phyloP scores from a whole-genome alignment of 2,888 invertebrate species.

The Cosmopolites sordidus region DNA sequence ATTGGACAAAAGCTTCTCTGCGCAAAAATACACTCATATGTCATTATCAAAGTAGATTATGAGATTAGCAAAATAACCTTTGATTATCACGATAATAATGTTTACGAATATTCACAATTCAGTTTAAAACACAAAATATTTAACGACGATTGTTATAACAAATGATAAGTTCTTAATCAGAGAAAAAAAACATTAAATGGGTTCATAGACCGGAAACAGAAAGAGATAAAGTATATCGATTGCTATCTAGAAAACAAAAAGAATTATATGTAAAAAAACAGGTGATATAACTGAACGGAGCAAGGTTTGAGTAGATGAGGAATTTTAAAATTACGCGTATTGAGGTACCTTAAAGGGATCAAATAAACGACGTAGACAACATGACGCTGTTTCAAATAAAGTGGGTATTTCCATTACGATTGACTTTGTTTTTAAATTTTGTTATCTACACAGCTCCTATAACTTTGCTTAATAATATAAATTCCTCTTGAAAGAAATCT shows the following conservation, averaged over 20 bases:
- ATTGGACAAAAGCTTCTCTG: too few species aligned
- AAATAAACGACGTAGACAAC: not conserved
- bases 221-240: too few species aligned
- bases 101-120: not conserved
- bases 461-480: too few species aligned
- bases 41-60: not conserved
- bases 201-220: slow-evolving; percentile 1
- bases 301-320: too few species aligned
- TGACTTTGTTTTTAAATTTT: not conserved
- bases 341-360: not conserved
- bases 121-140: not conserved
- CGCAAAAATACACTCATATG: too few species aligned
- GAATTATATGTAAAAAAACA: too few species aligned
- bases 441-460: too few species aligned
- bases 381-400: not conserved
- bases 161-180: not conserved
- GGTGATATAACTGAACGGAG: too few species aligned
- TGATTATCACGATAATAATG: not conserved
- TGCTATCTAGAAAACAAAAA: too few species aligned
- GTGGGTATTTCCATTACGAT: not conserved
- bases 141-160: not conserved
- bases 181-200: not conserved
- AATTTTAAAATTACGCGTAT: too few species aligned
- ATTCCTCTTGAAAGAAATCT: too few species aligned
- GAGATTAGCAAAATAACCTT: not conserved